Conservation (phyloP, 2,797 vertebrate species). For the Microtus obscurus region DNA sequence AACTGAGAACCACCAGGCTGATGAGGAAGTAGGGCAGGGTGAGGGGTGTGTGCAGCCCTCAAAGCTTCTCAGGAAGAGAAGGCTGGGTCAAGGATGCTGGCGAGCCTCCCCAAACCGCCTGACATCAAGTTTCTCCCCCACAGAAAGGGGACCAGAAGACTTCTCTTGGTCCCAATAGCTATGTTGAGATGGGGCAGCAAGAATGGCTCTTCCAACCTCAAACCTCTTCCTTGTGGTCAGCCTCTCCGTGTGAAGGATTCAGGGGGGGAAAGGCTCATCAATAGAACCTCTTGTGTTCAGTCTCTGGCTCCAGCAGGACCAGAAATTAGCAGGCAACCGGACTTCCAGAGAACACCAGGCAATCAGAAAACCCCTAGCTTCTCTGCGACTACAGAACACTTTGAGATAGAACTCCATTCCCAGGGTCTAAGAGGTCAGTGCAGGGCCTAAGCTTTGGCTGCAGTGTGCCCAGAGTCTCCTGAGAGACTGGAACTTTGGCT, state of each 20-base stretch:
- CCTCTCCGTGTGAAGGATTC: neutral
- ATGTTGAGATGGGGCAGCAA: too few relatives aligned
- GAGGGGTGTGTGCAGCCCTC: neutral
- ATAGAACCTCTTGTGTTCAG: neutral
- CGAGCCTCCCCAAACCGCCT: neutral
- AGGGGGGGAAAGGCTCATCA: neutral
- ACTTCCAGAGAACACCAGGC: neutral
- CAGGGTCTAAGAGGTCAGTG: neutral
- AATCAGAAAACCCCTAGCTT: neutral
- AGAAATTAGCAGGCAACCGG: neutral
- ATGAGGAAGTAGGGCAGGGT: neutral
- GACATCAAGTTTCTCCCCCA: accelerated
- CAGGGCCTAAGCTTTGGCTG: neutral
- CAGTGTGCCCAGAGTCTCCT: neutral
- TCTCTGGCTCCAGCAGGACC: neutral
- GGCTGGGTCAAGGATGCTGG: neutral
- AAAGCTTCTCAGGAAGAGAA: neutral
- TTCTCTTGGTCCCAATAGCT: neutral
- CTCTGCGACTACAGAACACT: neutral
- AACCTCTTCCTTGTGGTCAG: neutral
- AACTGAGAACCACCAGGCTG: neutral
- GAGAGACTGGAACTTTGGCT: neutral
- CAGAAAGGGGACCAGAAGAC: too few relatives aligned
- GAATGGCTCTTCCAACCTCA: neutral
- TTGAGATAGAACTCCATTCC: too few relatives aligned